Evolutionary conservation across 2,113 vertebrate genomes (phyloP).

Genomic region (Pituophis catenifer): DNA sequence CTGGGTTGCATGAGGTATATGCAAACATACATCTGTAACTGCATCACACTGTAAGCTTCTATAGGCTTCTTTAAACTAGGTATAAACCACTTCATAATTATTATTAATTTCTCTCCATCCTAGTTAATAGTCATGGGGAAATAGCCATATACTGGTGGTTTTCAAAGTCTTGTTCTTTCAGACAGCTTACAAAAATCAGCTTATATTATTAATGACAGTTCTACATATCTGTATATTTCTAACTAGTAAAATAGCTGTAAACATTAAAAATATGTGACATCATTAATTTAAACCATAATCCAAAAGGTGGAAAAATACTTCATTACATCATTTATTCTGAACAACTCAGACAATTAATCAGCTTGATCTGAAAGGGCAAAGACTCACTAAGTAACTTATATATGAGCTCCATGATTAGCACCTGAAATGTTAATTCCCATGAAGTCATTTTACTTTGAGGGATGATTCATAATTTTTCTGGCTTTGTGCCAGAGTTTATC

Average conservation of each 20-base stretch:
- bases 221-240: neutral
- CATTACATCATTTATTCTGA: neutral
- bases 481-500: neutral
- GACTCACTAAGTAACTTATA: neutral
- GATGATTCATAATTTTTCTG: neutral
- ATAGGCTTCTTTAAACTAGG: neutral
- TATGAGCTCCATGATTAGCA: neutral
- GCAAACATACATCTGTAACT: neutral
- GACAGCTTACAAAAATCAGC: neutral
- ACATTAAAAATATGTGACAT: conserved; percentile 3
- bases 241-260: neutral
- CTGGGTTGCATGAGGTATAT: neutral
- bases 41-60: neutral
- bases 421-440: neutral
- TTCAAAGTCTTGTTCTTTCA: neutral
- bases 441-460: neutral
- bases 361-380: neutral
- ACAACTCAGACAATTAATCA: neutral
- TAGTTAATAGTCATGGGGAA: neutral
- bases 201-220: neutral
- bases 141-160: neutral
- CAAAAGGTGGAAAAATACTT: neutral
- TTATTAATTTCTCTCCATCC: neutral
- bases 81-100: neutral
- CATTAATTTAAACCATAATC: conserved; percentile 16